These are phyloP conservation scores for Andinoacara biseriatus DNA, from an alignment of 2,113 vertebrate genomes.

Conservation along the genomic window DNA sequence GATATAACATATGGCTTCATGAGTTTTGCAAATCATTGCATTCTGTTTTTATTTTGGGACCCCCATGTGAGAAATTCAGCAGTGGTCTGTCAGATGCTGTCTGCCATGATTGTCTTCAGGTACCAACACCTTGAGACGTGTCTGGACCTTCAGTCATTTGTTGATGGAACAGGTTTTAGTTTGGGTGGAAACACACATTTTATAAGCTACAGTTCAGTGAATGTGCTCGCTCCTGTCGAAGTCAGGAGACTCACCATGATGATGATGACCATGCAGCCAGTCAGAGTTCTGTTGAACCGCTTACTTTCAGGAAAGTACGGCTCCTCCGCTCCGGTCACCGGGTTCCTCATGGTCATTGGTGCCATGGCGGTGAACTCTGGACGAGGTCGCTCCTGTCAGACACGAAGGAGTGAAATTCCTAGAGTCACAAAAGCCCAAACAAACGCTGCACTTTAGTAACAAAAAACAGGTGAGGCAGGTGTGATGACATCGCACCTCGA, in stretches of 20 bases:
- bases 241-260: conserved; percentile 77
- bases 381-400: conserved; percentile 76
- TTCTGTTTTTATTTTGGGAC: background rate
- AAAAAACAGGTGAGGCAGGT: background rate
- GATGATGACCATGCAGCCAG: conserved; percentile 80
- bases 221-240: background rate
- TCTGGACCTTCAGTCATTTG: too few relatives aligned
- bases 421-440: background rate
- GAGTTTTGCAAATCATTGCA: background rate
- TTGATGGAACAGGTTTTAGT: background rate
- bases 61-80: background rate
- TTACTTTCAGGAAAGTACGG: conserved; percentile 79
- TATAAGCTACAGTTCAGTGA: background rate
- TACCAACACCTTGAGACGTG: too few relatives aligned
- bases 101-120: background rate
- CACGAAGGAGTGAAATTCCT: background rate
- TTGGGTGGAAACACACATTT: background rate
- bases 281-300: conserved; percentile 74
- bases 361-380: conserved; percentile 83
- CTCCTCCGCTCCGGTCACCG: conserved; percentile 82
- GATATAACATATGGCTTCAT: background rate
- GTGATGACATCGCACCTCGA: conserved; percentile 56
- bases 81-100: background rate
- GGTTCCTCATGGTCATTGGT: conserved; percentile 81
- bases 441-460: background rate